A percentile compares a stretch with the other conserved stretches of the same genome.
Evolutionary conservation across 2,888 invertebrate species (phyloP).

Genomic region (Microplitis deprimator): DNA sequence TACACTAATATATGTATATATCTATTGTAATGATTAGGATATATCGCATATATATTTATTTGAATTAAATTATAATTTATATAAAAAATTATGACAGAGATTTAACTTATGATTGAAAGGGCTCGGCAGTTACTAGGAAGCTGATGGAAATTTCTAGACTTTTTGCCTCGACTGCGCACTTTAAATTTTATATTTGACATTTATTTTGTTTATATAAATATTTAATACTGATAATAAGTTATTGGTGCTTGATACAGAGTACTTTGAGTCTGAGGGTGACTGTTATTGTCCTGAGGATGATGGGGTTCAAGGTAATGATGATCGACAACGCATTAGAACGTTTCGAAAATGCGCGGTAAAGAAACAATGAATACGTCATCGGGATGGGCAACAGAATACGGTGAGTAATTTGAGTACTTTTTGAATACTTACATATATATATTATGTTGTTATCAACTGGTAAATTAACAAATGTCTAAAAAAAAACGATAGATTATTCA

Average conservation of each 20-base stretch:
- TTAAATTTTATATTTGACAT: background rate
- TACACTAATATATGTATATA: background rate
- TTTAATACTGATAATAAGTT: background rate
- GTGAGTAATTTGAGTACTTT: constrained; percentile 47
- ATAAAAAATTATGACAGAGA: background rate
- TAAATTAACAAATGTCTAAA: background rate
- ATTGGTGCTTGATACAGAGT: background rate
- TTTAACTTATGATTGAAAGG: background rate
- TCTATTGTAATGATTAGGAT: too few species aligned
- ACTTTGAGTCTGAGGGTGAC: background rate
- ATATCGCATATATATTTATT: too few species aligned
- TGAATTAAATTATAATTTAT: too few species aligned
- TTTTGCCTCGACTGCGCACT: constrained; percentile 1
- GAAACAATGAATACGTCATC: constrained; percentile 48
- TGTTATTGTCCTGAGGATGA: background rate
- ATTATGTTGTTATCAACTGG: background rate
- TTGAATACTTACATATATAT: background rate
- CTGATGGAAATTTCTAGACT: background rate
- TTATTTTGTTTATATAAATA: background rate
- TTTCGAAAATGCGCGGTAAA: constrained; percentile 52
- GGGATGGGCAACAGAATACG: constrained; percentile 45
- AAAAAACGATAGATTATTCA: background rate
- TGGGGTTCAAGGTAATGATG: constrained; percentile 19
- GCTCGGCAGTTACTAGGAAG: background rate
- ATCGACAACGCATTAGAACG: constrained; percentile 10